These are phyloP conservation scores for Tetranychus truncatus DNA, from an alignment of 2,888 invertebrate genomes.

Conservation along the genomic window DNA sequence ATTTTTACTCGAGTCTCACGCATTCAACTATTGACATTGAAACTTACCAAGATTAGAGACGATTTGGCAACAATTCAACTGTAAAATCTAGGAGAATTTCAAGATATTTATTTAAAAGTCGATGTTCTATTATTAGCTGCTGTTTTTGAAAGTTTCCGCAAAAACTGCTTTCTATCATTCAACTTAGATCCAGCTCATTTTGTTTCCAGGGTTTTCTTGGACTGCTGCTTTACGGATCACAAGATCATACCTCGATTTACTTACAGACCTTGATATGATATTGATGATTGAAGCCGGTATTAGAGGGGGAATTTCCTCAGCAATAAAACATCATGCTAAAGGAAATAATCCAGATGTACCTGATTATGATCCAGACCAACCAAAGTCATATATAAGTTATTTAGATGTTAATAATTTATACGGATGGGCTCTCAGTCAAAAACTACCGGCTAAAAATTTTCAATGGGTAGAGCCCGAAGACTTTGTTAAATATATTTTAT, in stretches of 20 bases:
- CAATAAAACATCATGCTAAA: conserved; percentile 4
- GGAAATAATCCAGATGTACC: conserved; percentile 12
- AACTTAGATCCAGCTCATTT: not conserved
- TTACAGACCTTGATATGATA: not conserved
- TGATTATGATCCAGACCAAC: not conserved
- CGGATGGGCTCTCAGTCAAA: conserved; percentile 11
- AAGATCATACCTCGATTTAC: too few species aligned
- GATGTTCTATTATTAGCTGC: not conserved
- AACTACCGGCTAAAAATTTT: conserved; percentile 18
- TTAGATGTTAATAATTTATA: not conserved
- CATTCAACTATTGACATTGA: not conserved
- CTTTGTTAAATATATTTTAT: not conserved
- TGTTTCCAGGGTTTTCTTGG: too few species aligned
- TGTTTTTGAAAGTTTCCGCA: not conserved
- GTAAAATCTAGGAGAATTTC: not conserved
- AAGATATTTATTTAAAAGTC: not conserved
- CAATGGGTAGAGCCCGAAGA: conserved; percentile 9
- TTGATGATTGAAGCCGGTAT: not conserved
- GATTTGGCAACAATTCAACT: not conserved
- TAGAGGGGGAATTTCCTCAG: conserved; percentile 2
- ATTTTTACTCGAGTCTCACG: not conserved
- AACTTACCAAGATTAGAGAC: not conserved
- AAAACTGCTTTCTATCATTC: not conserved
- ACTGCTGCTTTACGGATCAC: too few species aligned
- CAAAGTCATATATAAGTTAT: conserved; percentile 21